Evolutionary conservation across 2,888 invertebrate genomes (phyloP), one percentile per base, ranked within the genome.

Genomic region (Netelia virgata): DNA sequence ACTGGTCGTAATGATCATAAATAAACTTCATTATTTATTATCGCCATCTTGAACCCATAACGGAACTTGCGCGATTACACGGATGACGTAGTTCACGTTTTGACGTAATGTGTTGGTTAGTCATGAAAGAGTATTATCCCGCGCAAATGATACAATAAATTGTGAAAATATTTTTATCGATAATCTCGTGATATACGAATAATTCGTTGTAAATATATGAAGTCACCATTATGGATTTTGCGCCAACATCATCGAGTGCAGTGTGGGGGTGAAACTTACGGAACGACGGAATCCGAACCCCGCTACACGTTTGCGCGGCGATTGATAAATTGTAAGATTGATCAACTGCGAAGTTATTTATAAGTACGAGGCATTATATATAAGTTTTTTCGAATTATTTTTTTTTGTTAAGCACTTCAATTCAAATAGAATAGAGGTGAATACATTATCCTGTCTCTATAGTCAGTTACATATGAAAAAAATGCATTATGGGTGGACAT

Each of bases 401-500:
- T 86, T 69, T 20, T 72, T 68, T 83, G 8, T 66, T 66, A 66
- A 73, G 72, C 14, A 43, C 9, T 64, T 72, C 36, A 64, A 66
- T 70, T 76, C 20, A 28, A 82, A 81, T 47, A 41, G 69, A 43
- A 66, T 73, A 50, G 41, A 59, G 23, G 41, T n/a, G 57, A 72
- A 79, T 59, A 74, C 55, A 74, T 43, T 53, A 59, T 41, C 50
- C 36, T 16, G 63, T 79, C 43, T 79, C 55, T 72, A 47, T 70
- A 74, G 81, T 57, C 57, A 41, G 59, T 69, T 78, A 68, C 70
- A 53, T 72, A 64, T 23, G 59, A 43, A 79, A 83, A 87, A 87
- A 87, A 88, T 90, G 91, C 89, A 91, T 90, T 89, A 87, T 90
- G 90, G 90, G 90, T 91, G 85, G 83, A 91, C 80, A 88, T 82